Base-by-base conservation (phyloP, 2,797 vertebrate species). In the Lycodopsis pacificus region DNA sequence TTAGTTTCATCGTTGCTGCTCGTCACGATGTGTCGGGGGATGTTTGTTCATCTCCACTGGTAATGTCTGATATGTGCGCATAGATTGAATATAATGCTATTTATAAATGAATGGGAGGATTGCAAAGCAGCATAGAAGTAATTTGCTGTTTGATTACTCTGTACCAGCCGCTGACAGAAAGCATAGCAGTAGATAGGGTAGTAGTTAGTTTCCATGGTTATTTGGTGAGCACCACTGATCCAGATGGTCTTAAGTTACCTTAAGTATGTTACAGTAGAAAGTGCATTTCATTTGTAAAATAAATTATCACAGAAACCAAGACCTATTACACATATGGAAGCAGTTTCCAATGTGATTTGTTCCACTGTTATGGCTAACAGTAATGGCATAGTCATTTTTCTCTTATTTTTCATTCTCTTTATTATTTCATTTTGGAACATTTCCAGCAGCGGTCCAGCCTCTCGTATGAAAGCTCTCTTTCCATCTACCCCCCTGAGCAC, bases 211-310 rank as follows among this genome's bases (percentile, higher is more conserved):
- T 88, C 86, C 84, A 93, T 93, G 88, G 88, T 91, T 92, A 90
- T 91, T 86, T 87, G 79, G 77, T 76, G 65, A 59, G 67, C 88
- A 84, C 84, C 77, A 79, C 77, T 81, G 83, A 90, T 89, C 86
- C 86, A 91, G 83, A 89, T 86, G 66, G 76, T 92, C 81, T 90
- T 84, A 63, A 80, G 80, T 94, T 93, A 88, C 87, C 75, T 4
- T 32, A 65, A 79, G 76, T 76, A 71, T 87, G 79, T 84, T 87
- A 86, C 87, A 88, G 73, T 74, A 86, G 76, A 93, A 89, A 82
- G 79, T 85, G 72, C 73, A 87, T 92, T 94, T 92, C 71, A 92
- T 92, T 92, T 92, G 90, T 84, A 83, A 93, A 93, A 91, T 82
- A 92, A 90, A 91, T 90, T 84, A 88, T 87, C 88, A 86, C 79